phyloP scores from a whole-genome alignment of 1,140 invertebrate genomes.

The Anagrus nilaparvatae region DNA sequence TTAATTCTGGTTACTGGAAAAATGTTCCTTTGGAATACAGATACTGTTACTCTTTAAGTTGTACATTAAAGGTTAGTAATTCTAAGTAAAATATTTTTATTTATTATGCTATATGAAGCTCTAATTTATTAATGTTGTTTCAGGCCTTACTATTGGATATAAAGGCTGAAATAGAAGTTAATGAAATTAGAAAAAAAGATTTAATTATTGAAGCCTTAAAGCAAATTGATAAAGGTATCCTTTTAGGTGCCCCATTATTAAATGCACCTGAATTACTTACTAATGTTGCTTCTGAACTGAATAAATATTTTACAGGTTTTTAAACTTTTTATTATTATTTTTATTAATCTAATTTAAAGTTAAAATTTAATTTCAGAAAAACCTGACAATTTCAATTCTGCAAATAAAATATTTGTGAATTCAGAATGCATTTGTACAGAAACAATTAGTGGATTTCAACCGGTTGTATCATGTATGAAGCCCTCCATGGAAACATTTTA shows the following conservation, averaged over 20 bases:
- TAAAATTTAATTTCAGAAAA: slow-evolving; percentile 9
- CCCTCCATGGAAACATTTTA: slow-evolving; percentile 59
- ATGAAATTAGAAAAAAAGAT: slow-evolving; percentile 15
- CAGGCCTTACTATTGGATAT: slow-evolving; percentile 31
- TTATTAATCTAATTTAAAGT: slow-evolving; percentile 3
- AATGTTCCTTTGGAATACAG: slow-evolving; percentile 52
- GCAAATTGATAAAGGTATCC: slow-evolving; percentile 69
- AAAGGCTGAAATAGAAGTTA: slow-evolving; percentile 9
- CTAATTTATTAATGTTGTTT: slow-evolving; percentile 12
- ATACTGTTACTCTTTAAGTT: slow-evolving; percentile 52
- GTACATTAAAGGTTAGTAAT: slow-evolving; percentile 46
- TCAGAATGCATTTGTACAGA: slow-evolving; percentile 16
- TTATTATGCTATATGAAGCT: slow-evolving; percentile 9
- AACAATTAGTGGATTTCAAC: slow-evolving; percentile 23
- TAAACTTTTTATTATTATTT: slow-evolving; percentile 6
- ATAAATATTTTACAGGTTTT: slow-evolving; percentile 23
- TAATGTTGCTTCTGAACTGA: slow-evolving; percentile 43
- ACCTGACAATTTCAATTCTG: neutral
- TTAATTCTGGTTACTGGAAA: slow-evolving; percentile 81
- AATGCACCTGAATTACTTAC: slow-evolving; percentile 42
- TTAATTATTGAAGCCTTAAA: slow-evolving; percentile 47
- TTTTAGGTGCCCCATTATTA: slow-evolving; percentile 64
- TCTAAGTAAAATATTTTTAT: neutral
- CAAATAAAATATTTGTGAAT: slow-evolving; percentile 16
- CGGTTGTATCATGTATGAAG: slow-evolving; percentile 21